A percentile compares a stretch with the other conserved stretches of the same genome.
phyloP scores from a whole-genome alignment of 1,140 invertebrate genomes.

The Homalodisca vitripennis region DNA sequence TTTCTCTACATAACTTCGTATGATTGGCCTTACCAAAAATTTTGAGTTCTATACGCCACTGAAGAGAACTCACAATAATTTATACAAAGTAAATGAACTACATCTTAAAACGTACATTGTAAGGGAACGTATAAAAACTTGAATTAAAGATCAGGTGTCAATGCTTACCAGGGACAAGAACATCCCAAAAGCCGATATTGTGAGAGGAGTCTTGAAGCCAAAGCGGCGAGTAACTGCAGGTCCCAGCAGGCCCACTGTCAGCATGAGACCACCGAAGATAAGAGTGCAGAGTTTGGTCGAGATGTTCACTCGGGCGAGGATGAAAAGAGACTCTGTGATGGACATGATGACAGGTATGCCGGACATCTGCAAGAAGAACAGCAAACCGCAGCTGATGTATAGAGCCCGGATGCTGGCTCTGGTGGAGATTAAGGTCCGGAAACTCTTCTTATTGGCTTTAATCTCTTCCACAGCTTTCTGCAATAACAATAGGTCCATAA shows the following conservation, averaged over 20 bases:
- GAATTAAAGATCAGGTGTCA: too few relatives aligned
- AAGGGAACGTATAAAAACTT: too few relatives aligned
- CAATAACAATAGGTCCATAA: too few relatives aligned
- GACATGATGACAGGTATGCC: constrained; percentile 9
- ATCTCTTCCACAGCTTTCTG: constrained; percentile 19
- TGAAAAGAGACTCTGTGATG: constrained; percentile 2
- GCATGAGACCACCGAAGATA: constrained; percentile 8
- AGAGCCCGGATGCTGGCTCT: constrained; percentile 3
- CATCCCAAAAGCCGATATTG: not conserved
- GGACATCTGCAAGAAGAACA: constrained; percentile 19
- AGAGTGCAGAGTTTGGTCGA: not conserved
- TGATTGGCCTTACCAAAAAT: too few relatives aligned
- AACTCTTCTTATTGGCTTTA: not conserved
- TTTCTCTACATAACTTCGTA: too few relatives aligned
- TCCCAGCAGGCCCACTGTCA: constrained; percentile 2
- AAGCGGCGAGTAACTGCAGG: not conserved
- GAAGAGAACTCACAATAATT: too few relatives aligned
- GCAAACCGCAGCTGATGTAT: constrained; percentile 8
- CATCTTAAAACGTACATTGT: too few relatives aligned
- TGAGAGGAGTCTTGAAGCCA: constrained; percentile 9
- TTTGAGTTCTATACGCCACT: too few relatives aligned
- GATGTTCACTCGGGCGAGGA: not conserved
- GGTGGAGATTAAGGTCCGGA: not conserved
- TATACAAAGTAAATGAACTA: too few relatives aligned
- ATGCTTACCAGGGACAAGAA: constrained; percentile 10